Evolutionary conservation across 1,140 invertebrate genomes (phyloP).

Genomic region (Neocloeon triangulifer): DNA sequence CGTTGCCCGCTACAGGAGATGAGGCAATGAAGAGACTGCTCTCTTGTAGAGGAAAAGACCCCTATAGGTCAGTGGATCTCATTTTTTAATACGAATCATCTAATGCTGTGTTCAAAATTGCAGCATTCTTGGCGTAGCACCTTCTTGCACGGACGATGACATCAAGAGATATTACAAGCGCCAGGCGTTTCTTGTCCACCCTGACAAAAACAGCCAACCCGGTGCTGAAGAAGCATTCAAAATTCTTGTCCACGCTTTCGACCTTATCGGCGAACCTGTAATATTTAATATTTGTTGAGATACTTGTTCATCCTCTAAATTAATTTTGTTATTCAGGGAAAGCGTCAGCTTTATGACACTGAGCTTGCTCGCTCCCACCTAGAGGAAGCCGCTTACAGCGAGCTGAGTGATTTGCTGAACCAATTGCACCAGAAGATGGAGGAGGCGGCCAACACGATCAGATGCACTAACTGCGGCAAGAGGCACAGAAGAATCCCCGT

Average conservation of each 20-base stretch:
- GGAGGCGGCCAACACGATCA: constrained; percentile 72
- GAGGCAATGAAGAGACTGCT: constrained; percentile 82
- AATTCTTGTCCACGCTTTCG: constrained; percentile 81
- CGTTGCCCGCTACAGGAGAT: constrained; percentile 68
- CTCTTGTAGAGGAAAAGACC: constrained; percentile 84
- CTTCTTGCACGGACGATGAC: constrained; percentile 72
- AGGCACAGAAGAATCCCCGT: constrained; percentile 67
- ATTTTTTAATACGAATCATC: not conserved
- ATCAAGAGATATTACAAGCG: constrained; percentile 83
- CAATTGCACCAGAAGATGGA: constrained; percentile 84
- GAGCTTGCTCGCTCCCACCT: constrained; percentile 46
- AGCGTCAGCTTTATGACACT: constrained; percentile 48
- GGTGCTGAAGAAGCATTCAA: constrained; percentile 92
- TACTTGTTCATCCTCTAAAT: constrained; percentile 1
- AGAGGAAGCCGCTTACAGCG: constrained; percentile 62
- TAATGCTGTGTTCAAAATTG: constrained; percentile 6
- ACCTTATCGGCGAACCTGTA: constrained; percentile 80
- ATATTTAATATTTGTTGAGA: constrained; percentile 9
- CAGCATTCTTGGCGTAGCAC: constrained; percentile 69
- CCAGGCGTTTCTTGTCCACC: constrained; percentile 84
- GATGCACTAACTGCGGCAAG: constrained; percentile 73
- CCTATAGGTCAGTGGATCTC: constrained; percentile 47
- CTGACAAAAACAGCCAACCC: constrained; percentile 82
- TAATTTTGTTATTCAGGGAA: constrained; percentile 30
- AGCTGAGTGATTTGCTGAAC: constrained; percentile 54